These are phyloP conservation scores for Ctenopoma multispine DNA, from an alignment of 2,797 vertebrate species.

Conservation along the genomic window DNA sequence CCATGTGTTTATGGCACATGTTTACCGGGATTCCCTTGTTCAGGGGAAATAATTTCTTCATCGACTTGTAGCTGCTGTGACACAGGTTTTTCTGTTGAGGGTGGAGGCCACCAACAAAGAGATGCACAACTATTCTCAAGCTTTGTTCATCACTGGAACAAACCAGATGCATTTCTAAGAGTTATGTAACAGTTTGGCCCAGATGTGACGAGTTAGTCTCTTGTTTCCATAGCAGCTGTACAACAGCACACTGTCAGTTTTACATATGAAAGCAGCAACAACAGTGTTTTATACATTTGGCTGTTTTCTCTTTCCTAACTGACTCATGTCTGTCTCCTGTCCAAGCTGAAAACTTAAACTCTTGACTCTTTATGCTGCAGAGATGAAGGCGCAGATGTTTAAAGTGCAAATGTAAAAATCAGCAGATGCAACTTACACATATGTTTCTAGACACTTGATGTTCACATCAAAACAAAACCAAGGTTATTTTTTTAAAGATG, in stretches of 20 bases:
- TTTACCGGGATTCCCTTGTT: no score
- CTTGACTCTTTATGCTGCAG: no score
- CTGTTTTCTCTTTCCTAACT: background rate
- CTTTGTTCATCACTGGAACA: background rate
- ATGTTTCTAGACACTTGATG: no score
- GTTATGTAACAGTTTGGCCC: slow-evolving; percentile 2
- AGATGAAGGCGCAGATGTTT: no score
- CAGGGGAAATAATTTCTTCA: no score
- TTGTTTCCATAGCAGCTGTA: background rate
- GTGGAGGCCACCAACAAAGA: no score
- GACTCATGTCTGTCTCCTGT: slow-evolving; percentile 19
- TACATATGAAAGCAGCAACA: background rate
- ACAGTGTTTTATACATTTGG: slow-evolving; percentile 3
- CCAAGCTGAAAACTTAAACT: background rate
- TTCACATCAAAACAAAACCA: background rate
- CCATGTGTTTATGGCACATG: no score
- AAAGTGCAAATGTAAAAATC: background rate
- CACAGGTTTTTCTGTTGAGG: background rate
- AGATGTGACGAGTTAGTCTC: background rate
- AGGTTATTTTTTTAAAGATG: no score
- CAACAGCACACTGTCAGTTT: background rate
- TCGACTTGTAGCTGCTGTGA: no score
- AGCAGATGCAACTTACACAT: background rate
- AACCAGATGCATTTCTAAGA: background rate
- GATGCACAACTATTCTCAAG: no score